Base-by-base conservation (phyloP, 2,888 invertebrate species). In the Drosophila prostipennis region DNA sequence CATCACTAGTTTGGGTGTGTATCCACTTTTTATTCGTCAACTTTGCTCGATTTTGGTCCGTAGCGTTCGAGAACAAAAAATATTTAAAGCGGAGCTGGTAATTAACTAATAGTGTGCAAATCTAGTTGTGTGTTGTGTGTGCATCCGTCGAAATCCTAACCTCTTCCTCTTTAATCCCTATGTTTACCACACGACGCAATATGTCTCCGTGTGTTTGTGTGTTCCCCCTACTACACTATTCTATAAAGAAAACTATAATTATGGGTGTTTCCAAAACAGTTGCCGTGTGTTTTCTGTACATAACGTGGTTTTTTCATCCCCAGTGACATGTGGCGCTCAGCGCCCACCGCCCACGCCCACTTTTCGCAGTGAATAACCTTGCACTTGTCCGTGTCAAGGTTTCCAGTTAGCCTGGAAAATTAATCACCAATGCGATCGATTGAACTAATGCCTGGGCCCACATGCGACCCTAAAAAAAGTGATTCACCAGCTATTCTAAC, bases 91-190 rank as follows among this genome's bases (percentile, higher is more conserved):
- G 67, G 73, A 72, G 53, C 79, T 81, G 81, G 81, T 81, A 81
- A 81, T 57, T 83, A 54, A 46, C 8, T 32, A 57, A 53, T 51
- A 49, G 1, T 54, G 40, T 32, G 52, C 45, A 46, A 52, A 60
- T 74, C 67, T 81, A 77, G 85, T 72, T 75, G 75, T 84, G 87
- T 61, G 65, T 81, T 81, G 79, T 81, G 86, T 85, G 86, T 86
- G 72, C 61, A 70, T 82, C 29, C 37, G 77, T 59, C 65, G 65
- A 67, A 63, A 34, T n/a, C 68, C 26, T 19, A 5, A 67, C 54
- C 46, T 36, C 42, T 16, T 6, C 34, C 6, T 19, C 8, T 14
- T 58, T 6, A 14, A 16, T 26, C 29, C 14, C 11, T 34, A 19
- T n/a, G 37, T 45, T 34, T 39, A 34, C 23, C 39, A 16, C 11